These are phyloP conservation scores for Bathynomus jamesi DNA, from an alignment of 1,140 invertebrate species.

Conservation along the genomic window DNA sequence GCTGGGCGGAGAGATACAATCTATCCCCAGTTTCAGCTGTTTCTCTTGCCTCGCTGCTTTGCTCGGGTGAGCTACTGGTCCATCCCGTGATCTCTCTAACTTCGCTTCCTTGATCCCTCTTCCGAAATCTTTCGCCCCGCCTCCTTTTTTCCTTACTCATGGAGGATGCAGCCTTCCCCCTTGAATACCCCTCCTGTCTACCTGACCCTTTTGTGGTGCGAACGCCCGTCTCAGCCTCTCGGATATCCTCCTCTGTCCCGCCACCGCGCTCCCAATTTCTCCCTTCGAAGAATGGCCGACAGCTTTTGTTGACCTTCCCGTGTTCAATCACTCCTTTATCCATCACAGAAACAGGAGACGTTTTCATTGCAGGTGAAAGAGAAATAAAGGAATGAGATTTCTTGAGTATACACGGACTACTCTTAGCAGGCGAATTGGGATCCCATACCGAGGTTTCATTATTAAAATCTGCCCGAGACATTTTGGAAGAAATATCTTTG, in stretches of 20 bases:
- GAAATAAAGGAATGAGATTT: constrained; percentile 17
- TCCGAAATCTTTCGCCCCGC: background rate
- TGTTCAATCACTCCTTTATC: background rate
- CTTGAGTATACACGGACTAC: constrained; percentile 8
- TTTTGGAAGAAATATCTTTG: constrained; percentile 26
- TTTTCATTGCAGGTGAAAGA: background rate
- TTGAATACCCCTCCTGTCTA: constrained; percentile 5
- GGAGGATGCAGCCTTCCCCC: background rate
- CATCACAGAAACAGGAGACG: background rate
- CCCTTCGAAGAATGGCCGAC: background rate
- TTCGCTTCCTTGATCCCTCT: background rate
- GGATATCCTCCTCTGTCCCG: background rate
- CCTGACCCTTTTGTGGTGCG: constrained; percentile 21
- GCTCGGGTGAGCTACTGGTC: constrained; percentile 13
- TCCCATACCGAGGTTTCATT: constrained; percentile 17
- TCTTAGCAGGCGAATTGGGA: constrained; percentile 7
- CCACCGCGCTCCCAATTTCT: constrained; percentile 7
- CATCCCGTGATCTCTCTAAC: background rate
- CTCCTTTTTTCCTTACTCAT: background rate
- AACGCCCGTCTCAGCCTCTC: background rate
- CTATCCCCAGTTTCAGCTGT: constrained; percentile 2
- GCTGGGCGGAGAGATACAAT: constrained; percentile 6
- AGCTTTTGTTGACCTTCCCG: background rate
- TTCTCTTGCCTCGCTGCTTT: constrained; percentile 11
- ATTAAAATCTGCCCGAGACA: constrained; percentile 5